phyloP scores from a whole-genome alignment of 2,888 invertebrate species.

The Dryomyza anilis region DNA sequence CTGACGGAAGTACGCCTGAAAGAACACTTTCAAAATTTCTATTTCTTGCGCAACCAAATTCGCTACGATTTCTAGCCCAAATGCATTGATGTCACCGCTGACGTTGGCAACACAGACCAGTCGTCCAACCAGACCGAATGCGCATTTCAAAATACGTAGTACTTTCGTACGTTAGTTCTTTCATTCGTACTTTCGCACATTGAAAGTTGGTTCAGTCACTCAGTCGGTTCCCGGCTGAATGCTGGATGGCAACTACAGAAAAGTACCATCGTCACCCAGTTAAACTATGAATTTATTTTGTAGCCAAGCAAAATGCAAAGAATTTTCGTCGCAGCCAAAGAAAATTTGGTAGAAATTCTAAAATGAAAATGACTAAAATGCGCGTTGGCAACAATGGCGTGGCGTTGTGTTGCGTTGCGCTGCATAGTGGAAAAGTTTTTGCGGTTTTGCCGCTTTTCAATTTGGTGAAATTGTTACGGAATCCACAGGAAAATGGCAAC shows the following conservation, averaged over 20 bases:
- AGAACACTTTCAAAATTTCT: constrained; percentile 1
- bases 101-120: too few relatives aligned
- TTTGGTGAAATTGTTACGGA: constrained; percentile 16
- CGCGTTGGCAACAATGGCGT: too few relatives aligned
- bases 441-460: constrained; percentile 20
- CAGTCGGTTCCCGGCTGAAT: too few relatives aligned
- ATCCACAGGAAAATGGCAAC: background rate
- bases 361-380: background rate
- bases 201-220: too few relatives aligned
- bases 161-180: too few relatives aligned
- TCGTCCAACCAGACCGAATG: too few relatives aligned
- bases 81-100: too few relatives aligned
- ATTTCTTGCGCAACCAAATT: background rate
- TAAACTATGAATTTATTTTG: too few relatives aligned
- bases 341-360: background rate
- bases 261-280: too few relatives aligned
- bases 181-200: too few relatives aligned
- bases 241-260: background rate
- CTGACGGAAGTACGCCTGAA: constrained; percentile 5
- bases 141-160: too few relatives aligned
- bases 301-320: constrained; percentile 11
- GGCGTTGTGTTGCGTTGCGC: too few relatives aligned
- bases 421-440: constrained; percentile 20
- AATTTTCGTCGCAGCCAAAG: constrained; percentile 14
- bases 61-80: background rate